Evolutionary conservation across 2,888 invertebrate genomes (phyloP).

Genomic region (Lamproptera curius): DNA sequence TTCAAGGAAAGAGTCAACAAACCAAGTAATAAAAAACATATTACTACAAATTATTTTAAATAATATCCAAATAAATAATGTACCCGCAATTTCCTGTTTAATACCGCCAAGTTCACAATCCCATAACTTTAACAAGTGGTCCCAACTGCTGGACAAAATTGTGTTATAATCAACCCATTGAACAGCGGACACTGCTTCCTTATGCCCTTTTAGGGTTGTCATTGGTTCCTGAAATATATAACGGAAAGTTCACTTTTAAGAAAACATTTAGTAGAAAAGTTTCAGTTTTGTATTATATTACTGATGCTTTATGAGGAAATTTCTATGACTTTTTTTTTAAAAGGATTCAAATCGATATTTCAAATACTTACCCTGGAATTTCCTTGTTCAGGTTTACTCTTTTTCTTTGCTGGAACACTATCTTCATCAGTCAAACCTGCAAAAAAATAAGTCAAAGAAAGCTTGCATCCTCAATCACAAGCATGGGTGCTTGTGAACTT

Average conservation of each 20-base stretch:
- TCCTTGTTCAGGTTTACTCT: constrained; percentile 75
- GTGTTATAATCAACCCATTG: constrained; percentile 90
- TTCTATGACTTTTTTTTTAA: no score
- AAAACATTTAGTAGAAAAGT: no score
- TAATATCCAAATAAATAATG: no score
- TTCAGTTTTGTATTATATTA: no score
- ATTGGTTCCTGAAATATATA: constrained; percentile 81
- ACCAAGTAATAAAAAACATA: no score
- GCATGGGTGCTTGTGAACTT: no score
- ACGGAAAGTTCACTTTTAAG: no score
- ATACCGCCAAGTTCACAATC: constrained; percentile 91
- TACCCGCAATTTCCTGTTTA: constrained; percentile 85
- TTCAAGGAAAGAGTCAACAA: no score
- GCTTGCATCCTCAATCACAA: not conserved
- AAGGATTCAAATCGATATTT: no score
- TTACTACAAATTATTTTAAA: no score
- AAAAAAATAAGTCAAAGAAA: constrained; percentile 16
- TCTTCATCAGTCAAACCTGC: constrained; percentile 75
- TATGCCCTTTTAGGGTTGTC: constrained; percentile 93
- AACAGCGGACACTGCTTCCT: constrained; percentile 91
- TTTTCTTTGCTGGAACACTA: constrained; percentile 79
- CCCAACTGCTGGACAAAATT: constrained; percentile 94
- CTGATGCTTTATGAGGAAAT: no score
- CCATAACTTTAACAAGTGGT: constrained; percentile 97
- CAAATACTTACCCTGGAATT: constrained; percentile 74